Evolutionary conservation across 2,113 vertebrate species (phyloP), one percentile per base, ranked within the genome.

Genomic region (Eira barbara): DNA sequence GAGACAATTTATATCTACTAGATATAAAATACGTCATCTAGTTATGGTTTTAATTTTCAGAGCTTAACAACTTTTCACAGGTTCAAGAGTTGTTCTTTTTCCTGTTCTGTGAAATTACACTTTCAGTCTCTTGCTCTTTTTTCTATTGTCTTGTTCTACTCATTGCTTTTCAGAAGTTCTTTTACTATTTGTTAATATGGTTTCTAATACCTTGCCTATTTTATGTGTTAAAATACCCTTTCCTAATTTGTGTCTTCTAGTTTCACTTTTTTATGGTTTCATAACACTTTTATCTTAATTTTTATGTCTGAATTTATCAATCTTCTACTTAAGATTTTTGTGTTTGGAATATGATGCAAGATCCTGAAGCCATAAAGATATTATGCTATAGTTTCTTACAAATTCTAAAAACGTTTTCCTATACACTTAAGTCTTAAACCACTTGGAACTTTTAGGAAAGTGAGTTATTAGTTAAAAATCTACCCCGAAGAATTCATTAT

Each of bases 11-110:
- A 55, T 55, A 55, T 76, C 52, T 81, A n/a, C 71, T 29, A 42
- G 6, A 42, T 81, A 63, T 61, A 52, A 87, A 92, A 49, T 59
- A 52, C 45, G 42, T 92, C 89, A 36, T 55, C 78, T 55, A 81
- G 65, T 55, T 61, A 67, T 57, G 12, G 31, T 74, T 88, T 47
- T 55, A 65, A 65, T 27, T 74, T 92, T 18, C 36, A 88, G 73
- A 6, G 36, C 80, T 81, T 80, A 92, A 73, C 49, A 39, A 82
- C 42, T 89, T 78, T 42, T 65, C 74, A 55, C 90, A 65, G n/a
- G 73, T 92, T 88, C 81, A 73, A 92, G 83, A 92, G 65, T 74
- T 29, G 3, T 73, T 59, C 82, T 88, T 92, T 88, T 81, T 88
- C 12, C 45, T 74, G 12, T 79, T 87, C 63, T 71, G 8, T 71